These are phyloP conservation scores for Chlorops oryzae DNA, from an alignment of 1,140 invertebrate genomes.

Conservation along the genomic window DNA sequence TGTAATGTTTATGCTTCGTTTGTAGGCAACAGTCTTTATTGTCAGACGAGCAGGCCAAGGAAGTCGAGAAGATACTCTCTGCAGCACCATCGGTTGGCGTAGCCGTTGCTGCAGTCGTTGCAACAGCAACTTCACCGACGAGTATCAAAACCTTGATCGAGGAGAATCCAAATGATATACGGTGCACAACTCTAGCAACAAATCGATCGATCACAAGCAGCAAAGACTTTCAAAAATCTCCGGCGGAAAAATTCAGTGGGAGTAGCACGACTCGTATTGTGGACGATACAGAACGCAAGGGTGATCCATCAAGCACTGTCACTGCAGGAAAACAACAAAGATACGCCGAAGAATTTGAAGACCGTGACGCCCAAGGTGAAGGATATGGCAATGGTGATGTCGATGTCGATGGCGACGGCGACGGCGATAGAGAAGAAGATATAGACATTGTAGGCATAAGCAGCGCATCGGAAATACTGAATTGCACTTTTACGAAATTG, in stretches of 20 bases:
- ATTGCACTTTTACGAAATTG: slow-evolving; percentile 21
- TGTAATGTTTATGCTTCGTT: slow-evolving; percentile 13
- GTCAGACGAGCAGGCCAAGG: slow-evolving; percentile 79
- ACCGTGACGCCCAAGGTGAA: slow-evolving; percentile 20
- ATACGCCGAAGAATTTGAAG: slow-evolving; percentile 11
- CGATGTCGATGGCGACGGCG: slow-evolving; percentile 14
- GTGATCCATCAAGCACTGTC: neutral
- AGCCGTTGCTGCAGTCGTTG: slow-evolving; percentile 42
- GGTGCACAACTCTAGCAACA: too few species aligned
- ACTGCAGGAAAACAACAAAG: neutral
- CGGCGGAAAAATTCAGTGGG: too few species aligned
- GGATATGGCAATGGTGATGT: slow-evolving; percentile 11
- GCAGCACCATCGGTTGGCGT: slow-evolving; percentile 47
- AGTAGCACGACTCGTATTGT: slow-evolving; percentile 4
- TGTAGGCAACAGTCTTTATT: slow-evolving; percentile 67
- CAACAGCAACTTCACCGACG: slow-evolving; percentile 40
- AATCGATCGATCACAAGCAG: too few species aligned
- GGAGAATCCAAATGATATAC: slow-evolving; percentile 30
- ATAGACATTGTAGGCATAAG: slow-evolving; percentile 39
- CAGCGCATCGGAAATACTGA: slow-evolving; percentile 15
- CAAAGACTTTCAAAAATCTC: too few species aligned
- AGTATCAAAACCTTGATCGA: slow-evolving; percentile 42
- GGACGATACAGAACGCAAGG: slow-evolving; percentile 10
- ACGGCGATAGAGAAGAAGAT: slow-evolving; percentile 31
- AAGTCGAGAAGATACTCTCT: slow-evolving; percentile 71